Base-by-base conservation (phyloP, 1,140 invertebrate genomes). In the Heterodera carotae region DNA sequence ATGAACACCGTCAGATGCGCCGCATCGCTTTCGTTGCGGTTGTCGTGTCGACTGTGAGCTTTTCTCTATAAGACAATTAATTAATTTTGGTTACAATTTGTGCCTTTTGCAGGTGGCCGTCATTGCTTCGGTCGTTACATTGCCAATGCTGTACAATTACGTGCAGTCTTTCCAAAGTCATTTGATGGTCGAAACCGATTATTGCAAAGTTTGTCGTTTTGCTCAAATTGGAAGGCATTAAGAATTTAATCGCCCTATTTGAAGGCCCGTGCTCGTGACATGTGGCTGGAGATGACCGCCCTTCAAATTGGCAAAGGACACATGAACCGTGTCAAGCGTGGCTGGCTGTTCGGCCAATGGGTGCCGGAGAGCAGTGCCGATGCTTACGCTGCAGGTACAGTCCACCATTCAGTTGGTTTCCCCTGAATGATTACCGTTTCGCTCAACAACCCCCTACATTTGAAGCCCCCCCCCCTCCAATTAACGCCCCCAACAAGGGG, bases 101-200 rank as follows among this genome's bases (percentile, higher is more conserved):
- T 43, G 12, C 0, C 39, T 12, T 15, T 69, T 33, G 12, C 25
- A 70, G 69, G 69, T 83, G n/a, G 85, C 85, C 15, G 85, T 87
- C 29, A 87, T 87, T 43, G 82, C 85, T 48, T 81, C 85, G 15
- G 85, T 87, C 34, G 85, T 87, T n/a, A 87, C 86, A 12, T 83
- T 87, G 60, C 85, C 85, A 39, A 87, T 87, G 85, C 82, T 87
- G 27, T 87, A 87, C 83, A 88, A 84, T 72, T 87, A 87, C 75
- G 85, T 87, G 18, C 85, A 87, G 70, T 87, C 85, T 33, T 88
- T 87, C 86, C 85, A 87, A 76, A 81, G 77, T 56, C 85, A 87
- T 79, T 68, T 87, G 29, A 84, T 88, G 82, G 85, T 86, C 33
- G 85, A 87, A 70, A 88, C 86, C 39, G 85, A 87, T 53, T 88